Evolutionary conservation across 1,140 invertebrate species (phyloP).

Genomic region (Octopus sinensis): DNA sequence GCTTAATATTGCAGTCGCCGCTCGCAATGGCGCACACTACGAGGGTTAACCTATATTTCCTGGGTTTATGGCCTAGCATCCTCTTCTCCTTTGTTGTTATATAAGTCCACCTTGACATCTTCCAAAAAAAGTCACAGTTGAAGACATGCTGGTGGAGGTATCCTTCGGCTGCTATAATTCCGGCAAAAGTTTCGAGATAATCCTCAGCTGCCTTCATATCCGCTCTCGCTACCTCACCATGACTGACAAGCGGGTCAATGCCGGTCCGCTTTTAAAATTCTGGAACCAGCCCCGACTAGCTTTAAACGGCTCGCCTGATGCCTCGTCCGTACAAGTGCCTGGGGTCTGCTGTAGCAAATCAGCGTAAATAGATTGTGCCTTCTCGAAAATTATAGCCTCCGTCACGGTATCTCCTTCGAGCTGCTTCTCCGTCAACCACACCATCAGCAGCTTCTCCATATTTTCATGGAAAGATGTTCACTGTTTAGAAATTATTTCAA

Average conservation of each 20-base stretch:
- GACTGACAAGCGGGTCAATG: not conserved
- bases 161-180: slow-evolving; percentile 7
- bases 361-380: slow-evolving; percentile 4
- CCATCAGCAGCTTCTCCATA: slow-evolving; percentile 7
- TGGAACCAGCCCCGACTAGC: slow-evolving; percentile 3
- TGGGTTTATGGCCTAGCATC: slow-evolving; percentile 3
- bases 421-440: too few relatives aligned
- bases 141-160: not conserved
- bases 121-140: not conserved
- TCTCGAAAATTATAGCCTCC: slow-evolving; percentile 4
- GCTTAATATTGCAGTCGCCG: slow-evolving; percentile 4
- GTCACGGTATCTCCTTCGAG: slow-evolving; percentile 3
- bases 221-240: slow-evolving; percentile 3
- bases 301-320: slow-evolving; percentile 7
- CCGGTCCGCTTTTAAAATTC: slow-evolving; percentile 1
- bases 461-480: slow-evolving; percentile 4
- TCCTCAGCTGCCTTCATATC: slow-evolving; percentile 7
- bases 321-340: slow-evolving; percentile 3
- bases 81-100: slow-evolving; percentile 7
- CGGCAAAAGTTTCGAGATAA: slow-evolving; percentile 7
- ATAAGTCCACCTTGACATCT: slow-evolving; percentile 4
- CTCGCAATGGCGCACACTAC: not conserved
- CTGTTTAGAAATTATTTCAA: slow-evolving; percentile 8
- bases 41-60: not conserved
- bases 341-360: slow-evolving; percentile 7